These are phyloP conservation scores for Tylochromis polylepis DNA, from an alignment of 2,113 vertebrate genomes.

Conservation along the genomic window DNA sequence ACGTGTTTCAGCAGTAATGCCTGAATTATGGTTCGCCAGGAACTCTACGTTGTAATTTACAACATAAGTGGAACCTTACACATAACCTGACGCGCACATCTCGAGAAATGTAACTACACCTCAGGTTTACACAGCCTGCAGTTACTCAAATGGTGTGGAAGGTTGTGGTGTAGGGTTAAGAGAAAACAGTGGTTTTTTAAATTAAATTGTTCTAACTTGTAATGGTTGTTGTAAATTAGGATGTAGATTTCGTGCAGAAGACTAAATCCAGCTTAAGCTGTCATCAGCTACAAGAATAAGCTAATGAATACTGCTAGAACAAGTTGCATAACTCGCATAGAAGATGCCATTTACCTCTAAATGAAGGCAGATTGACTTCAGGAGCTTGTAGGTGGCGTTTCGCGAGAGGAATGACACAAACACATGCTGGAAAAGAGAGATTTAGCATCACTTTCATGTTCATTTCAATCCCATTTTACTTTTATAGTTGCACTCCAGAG, in stretches of 20 bases:
- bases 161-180: neutral
- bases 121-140: neutral
- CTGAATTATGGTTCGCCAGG: neutral
- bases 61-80: neutral
- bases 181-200: neutral
- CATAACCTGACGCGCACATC: neutral
- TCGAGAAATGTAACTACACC: neutral
- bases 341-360: constrained; percentile 75
- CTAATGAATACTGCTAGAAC: neutral
- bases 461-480: neutral
- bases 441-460: neutral
- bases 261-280: neutral
- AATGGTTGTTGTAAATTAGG: neutral
- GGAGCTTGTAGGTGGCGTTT: constrained; percentile 86
- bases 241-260: neutral
- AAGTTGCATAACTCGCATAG: neutral
- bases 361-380: constrained; percentile 82
- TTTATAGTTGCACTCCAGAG: neutral
- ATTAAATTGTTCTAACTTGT: neutral
- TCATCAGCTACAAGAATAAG: neutral
- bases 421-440: constrained; percentile 77
- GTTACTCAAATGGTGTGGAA: neutral
- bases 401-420: constrained; percentile 91
- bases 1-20: neutral
- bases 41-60: neutral